Conservation (phyloP, 2,888 invertebrate species). For the Tholera decimalis region DNA sequence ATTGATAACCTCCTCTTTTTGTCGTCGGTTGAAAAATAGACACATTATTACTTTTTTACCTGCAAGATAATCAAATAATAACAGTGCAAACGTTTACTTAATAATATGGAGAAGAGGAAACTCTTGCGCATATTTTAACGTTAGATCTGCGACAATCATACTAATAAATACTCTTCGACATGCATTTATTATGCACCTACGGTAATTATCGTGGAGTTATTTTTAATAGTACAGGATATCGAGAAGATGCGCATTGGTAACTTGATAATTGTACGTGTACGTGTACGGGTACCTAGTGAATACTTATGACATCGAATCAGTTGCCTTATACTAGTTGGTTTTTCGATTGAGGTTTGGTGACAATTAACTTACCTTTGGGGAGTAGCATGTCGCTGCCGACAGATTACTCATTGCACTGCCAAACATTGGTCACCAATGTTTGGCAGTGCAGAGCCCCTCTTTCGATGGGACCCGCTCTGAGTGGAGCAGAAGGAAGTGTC, state of each 20-base stretch:
- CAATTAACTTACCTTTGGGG: no score
- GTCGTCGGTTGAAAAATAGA: no score
- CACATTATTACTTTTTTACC: conserved; percentile 16
- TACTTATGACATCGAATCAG: conserved; percentile 1
- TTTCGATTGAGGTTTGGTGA: no score
- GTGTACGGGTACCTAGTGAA: not conserved
- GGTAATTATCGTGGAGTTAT: conserved; percentile 19
- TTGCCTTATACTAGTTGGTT: conserved; percentile 13
- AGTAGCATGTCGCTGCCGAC: no score
- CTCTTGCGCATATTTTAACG: conserved; percentile 33
- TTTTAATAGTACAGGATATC: conserved; percentile 25
- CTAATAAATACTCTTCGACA: conserved; percentile 26
- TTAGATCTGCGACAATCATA: conserved; percentile 16
- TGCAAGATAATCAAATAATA: conserved; percentile 24
- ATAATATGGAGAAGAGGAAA: conserved; percentile 28
- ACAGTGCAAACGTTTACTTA: conserved; percentile 20
- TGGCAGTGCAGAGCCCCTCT: no score
- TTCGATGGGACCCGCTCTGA: no score
- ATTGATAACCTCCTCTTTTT: no score
- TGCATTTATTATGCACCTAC: conserved; percentile 16
- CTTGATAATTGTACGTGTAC: conserved; percentile 20
- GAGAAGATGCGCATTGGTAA: conserved; percentile 19
- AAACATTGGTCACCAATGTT: no score
- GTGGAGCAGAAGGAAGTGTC: no score
- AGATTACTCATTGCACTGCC: no score